Evolutionary conservation across 2,888 invertebrate genomes (phyloP).

Genomic region (Terebella lapidaria): DNA sequence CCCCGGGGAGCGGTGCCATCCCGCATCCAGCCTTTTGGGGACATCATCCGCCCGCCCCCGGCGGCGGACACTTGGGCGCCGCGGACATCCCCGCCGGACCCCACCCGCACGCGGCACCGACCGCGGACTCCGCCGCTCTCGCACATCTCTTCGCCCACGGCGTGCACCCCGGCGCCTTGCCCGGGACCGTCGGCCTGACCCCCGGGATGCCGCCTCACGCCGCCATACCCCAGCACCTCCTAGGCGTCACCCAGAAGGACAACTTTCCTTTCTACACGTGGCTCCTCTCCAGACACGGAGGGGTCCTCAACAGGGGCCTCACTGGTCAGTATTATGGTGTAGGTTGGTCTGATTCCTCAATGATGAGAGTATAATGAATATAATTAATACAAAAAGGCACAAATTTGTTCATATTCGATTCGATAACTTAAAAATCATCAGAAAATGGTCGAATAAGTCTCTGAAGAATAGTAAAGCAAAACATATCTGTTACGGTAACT

Average conservation of each 20-base stretch:
- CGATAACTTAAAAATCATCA: too few species aligned
- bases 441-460: too few species aligned
- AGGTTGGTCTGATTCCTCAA: too few species aligned
- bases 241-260: slow-evolving; percentile 1
- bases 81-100: neutral
- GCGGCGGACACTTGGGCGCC: too few species aligned
- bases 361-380: too few species aligned
- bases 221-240: neutral
- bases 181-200: neutral
- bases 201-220: neutral
- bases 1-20: neutral
- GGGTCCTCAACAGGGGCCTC: neutral
- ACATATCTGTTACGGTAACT: too few species aligned
- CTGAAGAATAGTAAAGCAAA: too few species aligned
- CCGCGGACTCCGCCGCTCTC: neutral
- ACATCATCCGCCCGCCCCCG: neutral
- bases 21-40: neutral
- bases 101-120: neutral
- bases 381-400: too few species aligned
- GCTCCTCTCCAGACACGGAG: slow-evolving; percentile 1
- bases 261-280: slow-evolving; percentile 7
- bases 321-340: neutral
- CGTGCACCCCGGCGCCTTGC: neutral
- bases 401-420: too few species aligned
- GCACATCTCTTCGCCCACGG: neutral